phyloP scores from a whole-genome alignment of 2,113 vertebrate genomes.

The Pholis gunnellus region DNA sequence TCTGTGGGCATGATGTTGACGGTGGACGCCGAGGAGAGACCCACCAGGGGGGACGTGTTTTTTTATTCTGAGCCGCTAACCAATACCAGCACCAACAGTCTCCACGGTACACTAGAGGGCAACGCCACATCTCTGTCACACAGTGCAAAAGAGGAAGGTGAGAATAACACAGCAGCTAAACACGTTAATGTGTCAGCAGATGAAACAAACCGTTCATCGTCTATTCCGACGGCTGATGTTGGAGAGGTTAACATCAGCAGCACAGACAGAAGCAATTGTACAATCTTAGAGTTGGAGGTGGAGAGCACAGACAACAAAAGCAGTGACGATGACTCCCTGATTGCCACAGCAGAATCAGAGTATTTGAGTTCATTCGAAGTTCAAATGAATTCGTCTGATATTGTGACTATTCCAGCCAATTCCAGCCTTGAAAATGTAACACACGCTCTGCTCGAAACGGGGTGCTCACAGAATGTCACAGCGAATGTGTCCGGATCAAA shows the following conservation, averaged over 20 bases:
- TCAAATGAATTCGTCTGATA: slow-evolving; percentile 23
- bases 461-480: slow-evolving; percentile 20
- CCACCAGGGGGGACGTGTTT: slow-evolving; percentile 60
- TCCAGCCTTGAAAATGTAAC: slow-evolving; percentile 40
- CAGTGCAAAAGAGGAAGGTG: not conserved
- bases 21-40: slow-evolving; percentile 13
- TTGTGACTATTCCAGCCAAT: slow-evolving; percentile 12
- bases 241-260: slow-evolving; percentile 16
- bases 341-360: not conserved
- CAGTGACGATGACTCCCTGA: slow-evolving; percentile 9
- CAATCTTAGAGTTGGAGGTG: slow-evolving; percentile 2
- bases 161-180: slow-evolving; percentile 7
- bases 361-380: not conserved
- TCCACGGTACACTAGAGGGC: not conserved
- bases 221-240: not conserved
- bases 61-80: slow-evolving; percentile 34
- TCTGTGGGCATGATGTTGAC: not conserved
- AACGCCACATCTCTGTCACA: not conserved
- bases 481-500: slow-evolving; percentile 19
- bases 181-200: slow-evolving; percentile 1
- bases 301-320: slow-evolving; percentile 20
- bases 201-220: slow-evolving; percentile 11
- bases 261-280: slow-evolving; percentile 7
- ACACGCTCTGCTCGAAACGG: not conserved
- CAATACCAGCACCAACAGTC: not conserved